Evolutionary conservation across 2,888 invertebrate species (phyloP), one percentile per base, ranked within the genome.

Genomic region (Cyrtodaria siliqua): DNA sequence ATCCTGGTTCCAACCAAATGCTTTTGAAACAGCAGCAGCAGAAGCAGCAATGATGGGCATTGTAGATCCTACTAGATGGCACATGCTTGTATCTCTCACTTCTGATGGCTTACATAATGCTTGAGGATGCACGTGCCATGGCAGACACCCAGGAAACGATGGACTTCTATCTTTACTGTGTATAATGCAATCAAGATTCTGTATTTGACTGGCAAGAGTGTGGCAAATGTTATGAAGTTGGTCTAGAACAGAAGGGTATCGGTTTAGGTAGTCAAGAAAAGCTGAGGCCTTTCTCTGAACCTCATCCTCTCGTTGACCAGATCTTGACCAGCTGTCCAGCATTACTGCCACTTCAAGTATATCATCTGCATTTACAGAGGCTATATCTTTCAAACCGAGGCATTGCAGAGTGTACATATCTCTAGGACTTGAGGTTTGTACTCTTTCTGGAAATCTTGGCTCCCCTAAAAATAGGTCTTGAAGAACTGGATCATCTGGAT

Each of bases 301-400:
- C 1, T 20, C n/a, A n/a, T 18, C 14, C 3, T 26, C 14, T 26
- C 18, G 56, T 2, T 8, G 38, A 24, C 24, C n/a, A 14, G 20
- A 14, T 14, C n/a, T 9, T 27, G 23, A 18, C 33, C 20, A 50
- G 14, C 18, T 2, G 20, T 63, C 40, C 20, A 70, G 20, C 4
- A 24, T 6, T 2, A 9, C 14, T 44, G 63, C 63, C 33, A 53
- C 23, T 18, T 40, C n/a, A 4, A 6, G 33, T 12, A 80, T 52
- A 12, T 76, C 66, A 44, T 63, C n/a, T 23, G 40, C 49, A 20
- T 55, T 70, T 2, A 76, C 18, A 33, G 56, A n/a, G 12, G 55
- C 20, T 3, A 8, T 42, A 16, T 47, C 49, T 56, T 73, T 80
- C 14, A 80, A 40, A 42, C 80, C 76, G 18, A 80, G 63, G 23